Percentiles rank a stretch among this genome's conserved stretches.
Evolutionary conservation across 2,888 invertebrate species (phyloP).

Genomic region (Callyntrura guangdongensis): DNA sequence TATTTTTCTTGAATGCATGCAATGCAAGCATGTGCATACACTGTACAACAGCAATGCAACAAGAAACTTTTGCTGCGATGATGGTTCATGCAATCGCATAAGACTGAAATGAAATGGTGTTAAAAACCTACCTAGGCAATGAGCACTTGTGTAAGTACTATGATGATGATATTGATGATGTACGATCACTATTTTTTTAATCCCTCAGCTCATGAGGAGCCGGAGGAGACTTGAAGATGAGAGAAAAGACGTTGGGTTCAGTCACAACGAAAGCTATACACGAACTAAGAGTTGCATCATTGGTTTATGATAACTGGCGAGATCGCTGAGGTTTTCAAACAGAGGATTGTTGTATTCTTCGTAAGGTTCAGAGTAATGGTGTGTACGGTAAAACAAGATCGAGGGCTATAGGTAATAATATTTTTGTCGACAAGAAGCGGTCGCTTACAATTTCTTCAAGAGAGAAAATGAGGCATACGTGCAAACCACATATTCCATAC

Average conservation of each 20-base stretch:
- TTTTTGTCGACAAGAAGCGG: not conserved
- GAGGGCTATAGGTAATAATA: not conserved
- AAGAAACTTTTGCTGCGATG: no score
- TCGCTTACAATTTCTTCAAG: not conserved
- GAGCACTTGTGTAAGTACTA: not conserved
- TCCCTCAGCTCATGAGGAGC: slow-evolving; percentile 73
- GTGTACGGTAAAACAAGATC: not conserved
- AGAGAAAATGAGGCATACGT: not conserved
- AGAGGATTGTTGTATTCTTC: slow-evolving; percentile 11
- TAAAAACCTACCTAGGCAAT: slow-evolving; percentile 12
- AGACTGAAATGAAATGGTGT: not conserved
- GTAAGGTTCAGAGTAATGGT: not conserved
- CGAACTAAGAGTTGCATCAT: slow-evolving; percentile 49
- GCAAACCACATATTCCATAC: not conserved
- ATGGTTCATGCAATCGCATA: not conserved
- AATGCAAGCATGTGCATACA: slow-evolving; percentile 1
- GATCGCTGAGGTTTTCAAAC: slow-evolving; percentile 65
- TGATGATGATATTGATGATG: no score
- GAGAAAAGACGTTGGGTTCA: slow-evolving; percentile 12
- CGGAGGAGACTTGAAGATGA: slow-evolving; percentile 55
- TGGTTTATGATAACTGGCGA: slow-evolving; percentile 34
- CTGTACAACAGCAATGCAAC: no score
- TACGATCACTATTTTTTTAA: slow-evolving; percentile 6
- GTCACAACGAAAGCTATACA: slow-evolving; percentile 40
- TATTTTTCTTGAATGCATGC: slow-evolving; percentile 2